These are phyloP conservation scores for Condylura cristata DNA, from an alignment of 2,113 vertebrate species.

Conservation along the genomic window DNA sequence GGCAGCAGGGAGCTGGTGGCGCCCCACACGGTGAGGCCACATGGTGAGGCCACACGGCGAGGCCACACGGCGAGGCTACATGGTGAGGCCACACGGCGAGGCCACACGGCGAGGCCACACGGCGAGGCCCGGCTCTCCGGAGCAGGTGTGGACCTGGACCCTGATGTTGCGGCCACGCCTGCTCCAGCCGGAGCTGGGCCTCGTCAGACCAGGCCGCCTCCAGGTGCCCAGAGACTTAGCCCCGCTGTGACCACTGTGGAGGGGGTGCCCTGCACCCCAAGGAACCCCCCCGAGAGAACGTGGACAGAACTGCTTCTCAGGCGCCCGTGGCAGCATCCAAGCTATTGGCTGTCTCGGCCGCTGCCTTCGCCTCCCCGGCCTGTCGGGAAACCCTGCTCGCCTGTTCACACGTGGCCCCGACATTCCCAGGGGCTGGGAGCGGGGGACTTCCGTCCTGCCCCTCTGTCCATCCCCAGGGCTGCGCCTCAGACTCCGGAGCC, in stretches of 20 bases:
- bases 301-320: background rate
- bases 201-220: background rate
- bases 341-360: fast-evolving
- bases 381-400: background rate
- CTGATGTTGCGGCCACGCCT: background rate
- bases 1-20: background rate
- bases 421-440: background rate
- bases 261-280: fast-evolving
- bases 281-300: no score
- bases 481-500: no score
- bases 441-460: background rate
- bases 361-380: background rate
- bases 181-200: background rate
- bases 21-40: background rate
- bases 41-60: fast-evolving
- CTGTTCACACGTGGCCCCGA: background rate
- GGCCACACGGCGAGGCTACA: fast-evolving
- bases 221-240: background rate
- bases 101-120: background rate
- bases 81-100: background rate
- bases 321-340: fast-evolving
- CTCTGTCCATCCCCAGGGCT: background rate
- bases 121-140: background rate
- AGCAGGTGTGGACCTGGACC: background rate
- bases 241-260: background rate